Evolutionary conservation across 2,888 invertebrate genomes (phyloP).

Genomic region (Latheticus oryzae): DNA sequence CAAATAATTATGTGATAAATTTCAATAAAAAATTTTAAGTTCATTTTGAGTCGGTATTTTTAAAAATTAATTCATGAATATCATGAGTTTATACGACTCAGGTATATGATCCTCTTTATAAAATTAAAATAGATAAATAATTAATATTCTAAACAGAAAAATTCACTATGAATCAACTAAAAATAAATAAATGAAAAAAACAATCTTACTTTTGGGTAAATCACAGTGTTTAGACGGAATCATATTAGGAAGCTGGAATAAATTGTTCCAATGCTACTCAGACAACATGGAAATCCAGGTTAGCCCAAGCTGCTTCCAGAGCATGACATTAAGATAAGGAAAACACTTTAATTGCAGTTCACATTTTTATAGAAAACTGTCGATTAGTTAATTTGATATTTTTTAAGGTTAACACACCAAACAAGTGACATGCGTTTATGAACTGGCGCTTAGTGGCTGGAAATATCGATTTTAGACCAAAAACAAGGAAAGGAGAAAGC

Average conservation of each 20-base stretch:
- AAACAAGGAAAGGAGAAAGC: no score
- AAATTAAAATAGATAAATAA: no score
- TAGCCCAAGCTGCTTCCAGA: conserved; percentile 45
- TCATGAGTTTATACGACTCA: no score
- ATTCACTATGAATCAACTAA: no score
- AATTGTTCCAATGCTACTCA: conserved; percentile 47
- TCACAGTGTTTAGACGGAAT: conserved; percentile 65
- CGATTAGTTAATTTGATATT: conserved; percentile 30
- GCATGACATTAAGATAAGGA: conserved; percentile 1
- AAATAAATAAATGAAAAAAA: conserved; percentile 22
- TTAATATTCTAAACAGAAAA: no score
- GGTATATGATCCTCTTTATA: no score
- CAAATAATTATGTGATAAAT: no score
- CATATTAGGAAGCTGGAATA: conserved; percentile 54
- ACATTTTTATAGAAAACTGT: conserved; percentile 22
- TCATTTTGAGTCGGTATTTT: no score
- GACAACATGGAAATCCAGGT: conserved; percentile 50
- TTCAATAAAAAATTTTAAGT: no score
- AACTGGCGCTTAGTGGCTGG: conserved; percentile 57
- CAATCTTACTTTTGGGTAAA: conserved; percentile 60
- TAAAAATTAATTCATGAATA: no score
- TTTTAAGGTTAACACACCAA: conserved; percentile 58
- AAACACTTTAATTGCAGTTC: conserved; percentile 10
- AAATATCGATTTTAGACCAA: conserved; percentile 52
- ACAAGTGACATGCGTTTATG: conserved; percentile 57